Conservation (phyloP, 2,113 vertebrate genomes). For the Chitala chitala region DNA sequence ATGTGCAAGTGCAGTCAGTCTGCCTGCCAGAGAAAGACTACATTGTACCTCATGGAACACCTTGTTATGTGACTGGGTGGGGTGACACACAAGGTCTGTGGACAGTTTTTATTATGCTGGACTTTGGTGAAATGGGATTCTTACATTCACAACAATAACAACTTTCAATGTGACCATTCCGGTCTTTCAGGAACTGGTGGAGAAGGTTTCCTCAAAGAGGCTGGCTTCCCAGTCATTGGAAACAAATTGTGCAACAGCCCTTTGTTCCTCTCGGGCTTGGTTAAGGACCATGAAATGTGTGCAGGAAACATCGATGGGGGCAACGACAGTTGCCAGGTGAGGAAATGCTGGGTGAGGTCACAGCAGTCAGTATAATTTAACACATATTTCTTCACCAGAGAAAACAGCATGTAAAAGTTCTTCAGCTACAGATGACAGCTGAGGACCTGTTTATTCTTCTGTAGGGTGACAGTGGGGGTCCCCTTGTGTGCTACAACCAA, state of each 20-base stretch:
- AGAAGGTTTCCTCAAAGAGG: slow-evolving; percentile 74
- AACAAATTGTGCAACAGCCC: slow-evolving; percentile 86
- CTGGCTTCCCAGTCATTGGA: slow-evolving; percentile 86
- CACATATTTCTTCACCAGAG: too few relatives aligned
- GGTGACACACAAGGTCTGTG: slow-evolving; percentile 81
- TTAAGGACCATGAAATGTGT: slow-evolving; percentile 75
- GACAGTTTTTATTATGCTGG: too few relatives aligned
- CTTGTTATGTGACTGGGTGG: slow-evolving; percentile 90
- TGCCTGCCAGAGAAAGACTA: slow-evolving; percentile 76
- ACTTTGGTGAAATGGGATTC: too few relatives aligned
- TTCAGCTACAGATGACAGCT: too few relatives aligned
- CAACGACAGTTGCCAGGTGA: slow-evolving; percentile 86
- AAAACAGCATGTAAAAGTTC: too few relatives aligned
- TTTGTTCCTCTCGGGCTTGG: slow-evolving; percentile 68
- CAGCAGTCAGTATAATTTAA: too few relatives aligned
- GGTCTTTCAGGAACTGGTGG: slow-evolving; percentile 67
- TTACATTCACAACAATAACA: too few relatives aligned
- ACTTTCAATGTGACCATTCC: too few relatives aligned
- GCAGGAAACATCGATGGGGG: slow-evolving; percentile 82
- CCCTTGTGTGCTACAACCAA: slow-evolving; percentile 77
- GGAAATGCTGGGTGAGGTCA: background rate
- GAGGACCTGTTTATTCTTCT: slow-evolving; percentile 10
- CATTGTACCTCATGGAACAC: slow-evolving; percentile 70
- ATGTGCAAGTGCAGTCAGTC: slow-evolving; percentile 69
- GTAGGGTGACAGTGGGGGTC: slow-evolving; percentile 97